Evolutionary conservation across 2,888 invertebrate genomes (phyloP).

Genomic region (Drosophila algonquin): DNA sequence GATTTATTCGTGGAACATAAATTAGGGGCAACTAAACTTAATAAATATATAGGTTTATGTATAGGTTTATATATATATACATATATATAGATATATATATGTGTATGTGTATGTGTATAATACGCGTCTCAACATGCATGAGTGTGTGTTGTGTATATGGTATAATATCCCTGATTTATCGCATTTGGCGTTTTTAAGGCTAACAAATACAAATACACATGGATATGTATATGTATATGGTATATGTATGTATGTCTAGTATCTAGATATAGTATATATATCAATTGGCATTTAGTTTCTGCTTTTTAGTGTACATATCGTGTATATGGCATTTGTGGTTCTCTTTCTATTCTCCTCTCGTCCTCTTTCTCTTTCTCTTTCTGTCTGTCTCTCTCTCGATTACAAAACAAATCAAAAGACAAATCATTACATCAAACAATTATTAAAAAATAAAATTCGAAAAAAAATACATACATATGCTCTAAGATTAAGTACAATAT

Average conservation of each 20-base stretch:
- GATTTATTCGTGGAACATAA: conserved; percentile 44
- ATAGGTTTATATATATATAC: conserved; percentile 9
- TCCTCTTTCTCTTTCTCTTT: background rate
- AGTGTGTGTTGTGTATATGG: background rate
- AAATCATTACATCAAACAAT: conserved; percentile 31
- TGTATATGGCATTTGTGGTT: conserved; percentile 64
- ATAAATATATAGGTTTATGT: conserved; percentile 21
- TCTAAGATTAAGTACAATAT: conserved; percentile 21
- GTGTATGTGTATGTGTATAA: conserved; percentile 21
- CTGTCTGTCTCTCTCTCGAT: conserved; percentile 8
- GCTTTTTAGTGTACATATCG: conserved; percentile 52
- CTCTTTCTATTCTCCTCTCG: background rate
- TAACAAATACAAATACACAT: conserved; percentile 32
- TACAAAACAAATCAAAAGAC: conserved; percentile 37
- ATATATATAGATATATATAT: conserved; percentile 25
- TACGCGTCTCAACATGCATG: background rate
- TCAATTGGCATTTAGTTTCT: conserved; percentile 68
- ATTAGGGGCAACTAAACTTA: conserved; percentile 36
- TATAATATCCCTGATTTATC: conserved; percentile 67
- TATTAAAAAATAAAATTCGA: conserved; percentile 22
- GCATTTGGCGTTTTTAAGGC: conserved; percentile 65
- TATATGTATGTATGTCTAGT: conserved; percentile 23
- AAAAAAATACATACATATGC: conserved; percentile 19
- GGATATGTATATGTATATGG: conserved; percentile 13
- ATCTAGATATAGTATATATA: conserved; percentile 40